Base-by-base conservation (phyloP, 1,140 invertebrate species). In the Drosophila lowei region DNA sequence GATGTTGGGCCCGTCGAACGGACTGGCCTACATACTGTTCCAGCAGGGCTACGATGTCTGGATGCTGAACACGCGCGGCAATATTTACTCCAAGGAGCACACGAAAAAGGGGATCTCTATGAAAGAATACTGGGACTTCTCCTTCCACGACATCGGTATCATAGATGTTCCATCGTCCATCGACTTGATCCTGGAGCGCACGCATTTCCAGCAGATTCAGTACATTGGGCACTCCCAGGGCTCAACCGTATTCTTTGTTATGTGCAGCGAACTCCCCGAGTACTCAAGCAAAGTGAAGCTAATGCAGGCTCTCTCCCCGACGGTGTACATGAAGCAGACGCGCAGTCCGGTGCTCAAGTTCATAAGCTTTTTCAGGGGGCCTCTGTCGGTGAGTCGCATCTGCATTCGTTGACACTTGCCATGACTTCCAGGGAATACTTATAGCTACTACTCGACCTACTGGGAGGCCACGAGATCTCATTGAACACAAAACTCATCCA, bases 41-140 rank as follows among this genome's bases (percentile, higher is more conserved):
- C 94, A 96, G 57, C 86, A 89, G 18, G 94, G 94, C 0, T 95
- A 93, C 62, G 95, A 95, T 72, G 95, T 96, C 0, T 96, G 95
- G 95, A 72, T 96, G 79, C 93, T 94, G 0, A 96, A 96, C 81
- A 93, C 93, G 2, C 91, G 95, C 50, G 95, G 95, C 3, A 95
- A 93, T 68, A 90, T 91, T 0, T 94, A 94, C 78, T 95, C 95
- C 0, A 89, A 92, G 11, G 86, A 91, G 8, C 95, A 95, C 85
- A 53, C 79, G 1, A 67, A 66, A 0, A 50, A 91, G 1, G 47
- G 92, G 63, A 90, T 92, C 1, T 72, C 81, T 15, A 60, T 79
- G 1, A 21, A 38, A 5, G 34, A 79, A 2, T 92, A 86, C 53
- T 92, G 91, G 90, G 58, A 79, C 23, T 92, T 89, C 52, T 95